Base-by-base conservation (phyloP, 2,888 invertebrate species). In the Sesia bembeciformis region DNA sequence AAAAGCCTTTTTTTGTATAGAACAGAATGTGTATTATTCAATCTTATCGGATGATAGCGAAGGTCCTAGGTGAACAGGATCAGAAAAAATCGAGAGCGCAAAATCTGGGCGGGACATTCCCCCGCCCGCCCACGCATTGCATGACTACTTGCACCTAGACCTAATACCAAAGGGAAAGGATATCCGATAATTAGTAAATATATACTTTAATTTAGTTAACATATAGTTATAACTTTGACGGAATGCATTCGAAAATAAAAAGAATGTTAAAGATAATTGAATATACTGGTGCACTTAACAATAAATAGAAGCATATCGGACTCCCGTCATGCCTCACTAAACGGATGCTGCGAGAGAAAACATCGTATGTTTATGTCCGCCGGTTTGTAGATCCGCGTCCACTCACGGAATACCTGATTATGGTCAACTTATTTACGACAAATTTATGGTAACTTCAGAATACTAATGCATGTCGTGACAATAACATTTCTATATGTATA, bases 331-430 rank as follows among this genome's bases (percentile, higher is more conserved):
- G 50, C 41, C n/a, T 53, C 61, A 63, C 52, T 57, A 60, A 62
- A 65, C 74, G 72, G 74, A 79, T 75, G 74, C 72, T 68, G 70
- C 54, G 58, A 64, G 76, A 77, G 81, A 81, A 79, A 82, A 75
- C 69, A 68, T 60, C 62, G 58, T 69, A 69, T 69, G 65, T 66
- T 64, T 62, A 60, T 60, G 62, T 62, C 58, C 54, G 56, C 63
- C 59, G 64, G 65, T 59, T 62, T 63, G 60, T 61, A 59, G 56
- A 53, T 51, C 52, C 57, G 56, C 51, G 49, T 53, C 51, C 51
- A 55, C 57, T 55, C 51, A 50, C 38, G 50, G 50, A 50, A 50
- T 50, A 50, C 46, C 46, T 46, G 46, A 46, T 46, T 46, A 8
- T 46, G 46, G 46, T 46, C 46, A 46, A 46, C 46, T 8, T 46